Evolutionary conservation across 2,888 invertebrate genomes (phyloP), one percentile per base, ranked within the genome.

Genomic region (Emmelina monodactyla): DNA sequence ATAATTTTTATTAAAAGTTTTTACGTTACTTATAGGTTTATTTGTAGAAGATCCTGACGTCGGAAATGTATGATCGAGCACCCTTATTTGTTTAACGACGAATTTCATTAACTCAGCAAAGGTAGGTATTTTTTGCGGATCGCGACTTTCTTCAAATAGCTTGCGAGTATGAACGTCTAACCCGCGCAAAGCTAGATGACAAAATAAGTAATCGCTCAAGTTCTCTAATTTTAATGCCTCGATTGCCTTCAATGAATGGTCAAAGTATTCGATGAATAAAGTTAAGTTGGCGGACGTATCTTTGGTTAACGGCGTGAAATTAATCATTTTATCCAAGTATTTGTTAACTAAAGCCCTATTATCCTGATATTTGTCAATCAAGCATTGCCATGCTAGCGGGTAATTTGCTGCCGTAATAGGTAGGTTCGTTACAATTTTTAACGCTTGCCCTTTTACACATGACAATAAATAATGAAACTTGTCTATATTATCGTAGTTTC

Each of bases 401-500:
- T 37, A 37, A 30, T 37, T 37, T 6, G 31, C 32, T 9, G 13
- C 14, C 12, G 36, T 16, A n/a, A 37, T 16, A 2, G 36, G 36
- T 14, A 37, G 13, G 1, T 25, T 29, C 11, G 28, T 36, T 2
- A 32, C 32, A 19, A 36, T 28, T 2, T 22, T 15, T 6, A 36
- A 14, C 22, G 36, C 36, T 5, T 31, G 14, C 7, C 36, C 36
- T 11, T 14, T 32, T 6, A 36, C 32, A 10, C 12, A 16, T 14
- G 36, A 32, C 22, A 36, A 32, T 14, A 36, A 29, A 32, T 32
- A 36, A 32, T 36, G 25, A 19, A 28, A 36, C 16, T 36, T 32
- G 14, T 36, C 36, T 3, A 36, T 32, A 16, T 16, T 22, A 19
- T 31, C 16, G 2, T 19, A 15, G 12, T 15, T 14, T 12, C 31